phyloP scores from a whole-genome alignment of 2,113 vertebrate genomes.

The Recurvirostra avosetta region DNA sequence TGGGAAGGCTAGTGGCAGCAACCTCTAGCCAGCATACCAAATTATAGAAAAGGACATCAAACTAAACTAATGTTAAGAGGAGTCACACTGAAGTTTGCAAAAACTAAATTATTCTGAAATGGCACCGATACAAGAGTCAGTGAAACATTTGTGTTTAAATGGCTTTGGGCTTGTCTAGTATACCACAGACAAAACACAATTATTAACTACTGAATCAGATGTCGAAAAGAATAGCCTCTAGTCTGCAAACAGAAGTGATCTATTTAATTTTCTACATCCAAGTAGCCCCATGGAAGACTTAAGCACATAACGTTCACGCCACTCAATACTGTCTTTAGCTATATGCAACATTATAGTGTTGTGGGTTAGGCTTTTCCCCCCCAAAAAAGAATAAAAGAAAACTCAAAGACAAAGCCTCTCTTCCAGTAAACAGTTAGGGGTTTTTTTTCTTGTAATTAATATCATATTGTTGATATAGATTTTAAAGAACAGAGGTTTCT shows the following conservation, averaged over 20 bases:
- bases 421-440: background rate
- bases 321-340: background rate
- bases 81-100: background rate
- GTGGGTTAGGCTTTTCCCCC: rapidly evolving
- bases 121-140: background rate
- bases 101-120: background rate
- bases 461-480: background rate
- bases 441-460: background rate
- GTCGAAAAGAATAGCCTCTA: background rate
- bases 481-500: slow-evolving; percentile 18
- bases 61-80: background rate
- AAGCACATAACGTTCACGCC: background rate
- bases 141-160: background rate
- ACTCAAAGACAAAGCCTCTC: background rate
- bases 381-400: background rate
- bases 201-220: background rate
- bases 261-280: background rate
- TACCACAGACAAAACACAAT: background rate
- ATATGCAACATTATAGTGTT: background rate
- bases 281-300: background rate
- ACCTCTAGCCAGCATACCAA: background rate
- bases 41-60: background rate
- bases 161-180: background rate
- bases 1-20: background rate
- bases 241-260: background rate